These are phyloP conservation scores for Spodoptera picta DNA, from an alignment of 2,888 invertebrate species.

Conservation along the genomic window DNA sequence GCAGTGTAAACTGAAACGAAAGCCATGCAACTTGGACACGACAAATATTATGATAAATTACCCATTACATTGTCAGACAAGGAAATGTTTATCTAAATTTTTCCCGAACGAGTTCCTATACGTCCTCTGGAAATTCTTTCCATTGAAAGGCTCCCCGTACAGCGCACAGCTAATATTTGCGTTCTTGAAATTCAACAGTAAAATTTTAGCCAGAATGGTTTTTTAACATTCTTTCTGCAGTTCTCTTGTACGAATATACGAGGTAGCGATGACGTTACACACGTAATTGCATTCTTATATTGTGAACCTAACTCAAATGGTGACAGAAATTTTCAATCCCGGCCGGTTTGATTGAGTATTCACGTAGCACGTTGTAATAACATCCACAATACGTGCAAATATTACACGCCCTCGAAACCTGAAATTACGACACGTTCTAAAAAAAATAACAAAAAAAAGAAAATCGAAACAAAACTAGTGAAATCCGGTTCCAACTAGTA, in stretches of 20 bases:
- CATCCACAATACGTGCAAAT: slow-evolving; percentile 56
- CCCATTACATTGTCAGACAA: neutral
- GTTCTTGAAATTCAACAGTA: slow-evolving; percentile 29
- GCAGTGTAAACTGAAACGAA: too few relatives aligned
- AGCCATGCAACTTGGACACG: too few relatives aligned
- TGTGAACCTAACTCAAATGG: slow-evolving; percentile 11
- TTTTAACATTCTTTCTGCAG: slow-evolving; percentile 27
- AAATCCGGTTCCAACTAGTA: slow-evolving; percentile 58
- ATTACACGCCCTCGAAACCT: slow-evolving; percentile 57
- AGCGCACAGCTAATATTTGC: slow-evolving; percentile 28
- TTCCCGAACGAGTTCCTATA: slow-evolving; percentile 7
- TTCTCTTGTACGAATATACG: slow-evolving; percentile 2
- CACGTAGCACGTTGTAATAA: slow-evolving; percentile 36
- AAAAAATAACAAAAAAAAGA: slow-evolving; percentile 44
- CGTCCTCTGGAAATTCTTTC: slow-evolving; percentile 8
- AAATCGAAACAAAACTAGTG: slow-evolving; percentile 58
- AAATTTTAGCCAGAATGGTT: slow-evolving; percentile 14
- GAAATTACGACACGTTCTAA: slow-evolving; percentile 57
- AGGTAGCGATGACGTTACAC: neutral
- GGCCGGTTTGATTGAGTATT: slow-evolving; percentile 31
- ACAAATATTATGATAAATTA: too few relatives aligned
- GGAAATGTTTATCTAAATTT: neutral
- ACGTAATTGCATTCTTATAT: slow-evolving; percentile 20
- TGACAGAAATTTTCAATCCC: slow-evolving; percentile 22
- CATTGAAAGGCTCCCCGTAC: slow-evolving; percentile 5